These are phyloP conservation scores for Chiridota heheva DNA, from an alignment of 35 echinoderm and acorn worm genomes.

Conservation along the genomic window DNA sequence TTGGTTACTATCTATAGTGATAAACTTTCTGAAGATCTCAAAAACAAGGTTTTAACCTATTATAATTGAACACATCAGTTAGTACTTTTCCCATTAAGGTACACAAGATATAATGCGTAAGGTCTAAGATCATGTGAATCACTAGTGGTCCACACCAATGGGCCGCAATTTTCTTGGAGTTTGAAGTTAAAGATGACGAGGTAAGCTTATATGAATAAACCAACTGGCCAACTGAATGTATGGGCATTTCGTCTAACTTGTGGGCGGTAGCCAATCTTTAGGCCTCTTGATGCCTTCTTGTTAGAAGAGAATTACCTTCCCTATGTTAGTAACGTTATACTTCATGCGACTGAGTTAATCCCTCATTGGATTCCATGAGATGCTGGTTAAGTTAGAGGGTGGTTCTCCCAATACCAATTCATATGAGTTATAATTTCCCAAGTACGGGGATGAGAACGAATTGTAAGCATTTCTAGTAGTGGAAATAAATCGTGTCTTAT, in stretches of 20 bases:
- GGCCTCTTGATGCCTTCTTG: neutral
- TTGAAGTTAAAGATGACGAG: neutral
- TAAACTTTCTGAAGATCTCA: too few species aligned
- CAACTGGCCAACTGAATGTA: constrained; percentile 1
- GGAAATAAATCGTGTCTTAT: neutral
- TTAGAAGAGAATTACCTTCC: neutral
- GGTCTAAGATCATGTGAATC: neutral
- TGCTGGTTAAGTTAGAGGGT: neutral
- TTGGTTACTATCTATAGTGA: too few species aligned
- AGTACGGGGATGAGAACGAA: constrained; percentile 25
- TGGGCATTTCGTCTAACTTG: neutral
- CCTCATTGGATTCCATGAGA: neutral
- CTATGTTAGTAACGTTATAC: neutral
- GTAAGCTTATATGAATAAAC: neutral
- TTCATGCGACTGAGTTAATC: neutral
- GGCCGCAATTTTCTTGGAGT: constrained; percentile 8
- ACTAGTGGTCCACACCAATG: neutral
- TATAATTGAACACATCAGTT: constrained; percentile 8
- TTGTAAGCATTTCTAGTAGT: constrained; percentile 20
- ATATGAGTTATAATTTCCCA: constrained; percentile 8
- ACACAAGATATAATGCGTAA: neutral
- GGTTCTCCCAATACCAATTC: neutral
- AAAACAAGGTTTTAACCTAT: constrained; percentile 12
- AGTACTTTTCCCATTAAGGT: neutral
- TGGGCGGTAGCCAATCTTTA: neutral